Conservation (phyloP, 2,113 vertebrate genomes). For the Nyctereutes procyonoides region DNA sequence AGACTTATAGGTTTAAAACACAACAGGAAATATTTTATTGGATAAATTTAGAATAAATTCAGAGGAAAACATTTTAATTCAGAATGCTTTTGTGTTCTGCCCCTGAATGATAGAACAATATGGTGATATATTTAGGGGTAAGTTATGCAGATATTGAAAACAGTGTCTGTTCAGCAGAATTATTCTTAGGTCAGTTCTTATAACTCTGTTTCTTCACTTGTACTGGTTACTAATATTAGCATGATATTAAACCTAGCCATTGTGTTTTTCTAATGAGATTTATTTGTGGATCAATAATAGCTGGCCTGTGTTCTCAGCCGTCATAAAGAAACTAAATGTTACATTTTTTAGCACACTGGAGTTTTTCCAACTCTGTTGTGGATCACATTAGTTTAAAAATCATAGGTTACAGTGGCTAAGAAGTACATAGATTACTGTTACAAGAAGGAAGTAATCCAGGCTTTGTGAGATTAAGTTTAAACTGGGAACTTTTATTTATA, state of each 20-base stretch:
- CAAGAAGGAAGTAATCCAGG: background rate
- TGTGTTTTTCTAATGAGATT: constrained; percentile 41
- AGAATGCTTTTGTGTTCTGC: background rate
- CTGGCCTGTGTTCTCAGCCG: background rate
- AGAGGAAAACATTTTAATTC: background rate
- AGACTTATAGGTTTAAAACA: background rate
- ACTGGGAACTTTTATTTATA: background rate
- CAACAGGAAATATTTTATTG: background rate
- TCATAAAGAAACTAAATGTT: constrained; percentile 18
- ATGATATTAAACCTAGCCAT: background rate
- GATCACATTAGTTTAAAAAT: background rate
- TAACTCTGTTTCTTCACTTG: background rate
- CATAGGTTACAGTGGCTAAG: constrained; percentile 2
- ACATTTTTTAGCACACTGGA: background rate
- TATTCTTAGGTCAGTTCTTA: background rate
- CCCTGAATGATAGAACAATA: background rate
- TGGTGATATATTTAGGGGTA: background rate
- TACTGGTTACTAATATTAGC: background rate
- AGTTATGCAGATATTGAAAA: background rate
- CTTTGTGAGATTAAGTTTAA: background rate
- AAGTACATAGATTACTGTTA: background rate
- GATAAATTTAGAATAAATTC: background rate
- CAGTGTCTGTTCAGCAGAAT: background rate
- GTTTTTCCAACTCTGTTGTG: background rate
- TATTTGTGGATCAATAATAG: constrained; percentile 37